Conservation (phyloP, 2,113 vertebrate species). For the Piprites chloris region DNA sequence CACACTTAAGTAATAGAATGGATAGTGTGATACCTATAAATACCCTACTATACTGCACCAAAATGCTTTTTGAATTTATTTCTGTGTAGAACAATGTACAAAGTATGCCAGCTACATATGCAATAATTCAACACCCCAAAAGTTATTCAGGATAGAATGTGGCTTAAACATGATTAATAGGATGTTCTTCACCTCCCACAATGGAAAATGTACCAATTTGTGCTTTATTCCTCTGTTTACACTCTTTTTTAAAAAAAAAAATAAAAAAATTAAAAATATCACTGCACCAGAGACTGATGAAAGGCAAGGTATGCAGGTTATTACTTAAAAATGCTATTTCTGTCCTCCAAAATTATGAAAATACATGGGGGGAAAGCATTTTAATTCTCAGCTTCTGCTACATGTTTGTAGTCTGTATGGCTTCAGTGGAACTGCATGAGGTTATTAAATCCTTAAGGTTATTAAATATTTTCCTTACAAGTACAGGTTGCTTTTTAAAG, state of each 20-base stretch:
- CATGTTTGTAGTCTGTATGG: neutral
- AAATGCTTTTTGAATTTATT: neutral
- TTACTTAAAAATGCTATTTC: neutral
- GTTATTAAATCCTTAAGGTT: neutral
- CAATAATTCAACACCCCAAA: neutral
- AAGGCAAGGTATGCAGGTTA: neutral
- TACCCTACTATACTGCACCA: neutral
- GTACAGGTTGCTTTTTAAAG: neutral
- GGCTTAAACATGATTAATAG: neutral
- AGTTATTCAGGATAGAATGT: neutral
- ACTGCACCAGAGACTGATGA: neutral
- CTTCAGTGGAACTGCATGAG: neutral
- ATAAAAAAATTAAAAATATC: neutral
- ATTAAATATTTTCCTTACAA: neutral
- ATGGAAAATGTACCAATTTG: neutral
- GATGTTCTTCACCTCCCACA: neutral
- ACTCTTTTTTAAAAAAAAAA: no score
- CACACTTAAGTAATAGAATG: neutral
- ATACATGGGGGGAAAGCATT: neutral
- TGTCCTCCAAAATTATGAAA: neutral
- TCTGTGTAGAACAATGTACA: neutral
- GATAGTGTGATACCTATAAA: neutral
- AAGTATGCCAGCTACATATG: neutral
- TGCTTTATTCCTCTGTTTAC: neutral
- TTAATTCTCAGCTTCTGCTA: neutral